Evolutionary conservation across 2,797 vertebrate species (phyloP).

Genomic region (Chrosomus eos): DNA sequence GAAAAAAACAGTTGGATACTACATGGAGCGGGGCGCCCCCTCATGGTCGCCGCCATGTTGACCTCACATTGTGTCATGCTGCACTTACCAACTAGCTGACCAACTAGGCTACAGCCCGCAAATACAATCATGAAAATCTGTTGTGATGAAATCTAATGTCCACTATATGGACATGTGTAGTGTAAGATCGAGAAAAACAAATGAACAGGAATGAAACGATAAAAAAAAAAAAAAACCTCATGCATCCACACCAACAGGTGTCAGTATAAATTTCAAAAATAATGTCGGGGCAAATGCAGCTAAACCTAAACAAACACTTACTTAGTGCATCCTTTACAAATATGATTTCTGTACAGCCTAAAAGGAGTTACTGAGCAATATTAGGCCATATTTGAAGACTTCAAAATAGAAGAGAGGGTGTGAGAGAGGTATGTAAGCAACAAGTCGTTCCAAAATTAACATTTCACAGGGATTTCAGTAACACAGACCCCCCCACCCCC

Average conservation of each 20-base stretch:
- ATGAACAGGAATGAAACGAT: background rate
- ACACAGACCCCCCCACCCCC: conserved; percentile 38
- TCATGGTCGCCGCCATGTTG: background rate
- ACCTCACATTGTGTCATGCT: background rate
- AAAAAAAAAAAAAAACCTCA: background rate
- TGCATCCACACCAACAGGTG: conserved; percentile 31
- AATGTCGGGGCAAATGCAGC: background rate
- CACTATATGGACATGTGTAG: background rate
- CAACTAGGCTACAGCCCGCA: background rate
- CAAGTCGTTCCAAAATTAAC: conserved; percentile 66
- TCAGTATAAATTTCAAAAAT: conserved; percentile 12
- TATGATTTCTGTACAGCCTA: background rate
- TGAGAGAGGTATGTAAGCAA: conserved; percentile 67
- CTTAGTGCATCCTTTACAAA: background rate
- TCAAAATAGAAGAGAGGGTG: conserved; percentile 58
- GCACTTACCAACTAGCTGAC: background rate
- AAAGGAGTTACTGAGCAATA: conserved; percentile 41
- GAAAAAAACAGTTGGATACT: background rate
- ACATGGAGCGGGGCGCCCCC: conserved; percentile 11
- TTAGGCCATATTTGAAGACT: conserved; percentile 55
- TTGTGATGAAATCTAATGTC: background rate
- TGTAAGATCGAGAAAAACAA: background rate
- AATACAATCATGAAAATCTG: background rate
- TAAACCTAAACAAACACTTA: conserved; percentile 16
- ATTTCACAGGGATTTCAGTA: conserved; percentile 65